Conservation (phyloP, 2,113 vertebrate species). For the Tychaedon coryphoeus region DNA sequence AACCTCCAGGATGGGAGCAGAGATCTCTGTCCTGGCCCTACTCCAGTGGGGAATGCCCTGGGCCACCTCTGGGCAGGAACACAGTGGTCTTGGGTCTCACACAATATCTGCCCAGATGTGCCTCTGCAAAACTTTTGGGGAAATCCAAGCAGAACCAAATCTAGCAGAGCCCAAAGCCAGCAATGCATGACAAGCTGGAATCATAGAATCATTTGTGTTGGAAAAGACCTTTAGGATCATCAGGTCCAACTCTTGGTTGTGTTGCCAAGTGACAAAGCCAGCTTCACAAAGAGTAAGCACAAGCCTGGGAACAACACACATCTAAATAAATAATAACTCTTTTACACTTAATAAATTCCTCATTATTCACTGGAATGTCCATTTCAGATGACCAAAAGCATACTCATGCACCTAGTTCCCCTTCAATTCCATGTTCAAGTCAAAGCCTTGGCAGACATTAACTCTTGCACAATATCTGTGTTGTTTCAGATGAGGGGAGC, state of each 20-base stretch:
- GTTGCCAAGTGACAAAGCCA: background rate
- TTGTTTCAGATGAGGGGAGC: background rate
- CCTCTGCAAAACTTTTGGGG: background rate
- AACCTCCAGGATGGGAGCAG: background rate
- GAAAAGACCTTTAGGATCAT: background rate
- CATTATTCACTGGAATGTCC: background rate
- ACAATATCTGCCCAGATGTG: fast-evolving
- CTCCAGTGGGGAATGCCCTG: background rate
- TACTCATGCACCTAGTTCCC: background rate
- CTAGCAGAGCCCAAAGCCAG: background rate
- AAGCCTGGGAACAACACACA: background rate
- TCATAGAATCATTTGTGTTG: background rate
- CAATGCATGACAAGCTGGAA: background rate
- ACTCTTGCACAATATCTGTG: background rate
- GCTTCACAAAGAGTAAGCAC: background rate
- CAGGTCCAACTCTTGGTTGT: background rate
- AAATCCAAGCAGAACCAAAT: background rate
- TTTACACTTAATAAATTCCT: background rate
- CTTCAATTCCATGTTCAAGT: background rate
- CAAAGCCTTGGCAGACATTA: background rate
- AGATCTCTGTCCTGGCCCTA: background rate
- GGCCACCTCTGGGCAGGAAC: background rate
- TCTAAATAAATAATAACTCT: background rate
- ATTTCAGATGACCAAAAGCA: background rate
- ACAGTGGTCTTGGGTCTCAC: fast-evolving